Conservation (phyloP, 2,113 vertebrate species). For the Toxotes chatareus region DNA sequence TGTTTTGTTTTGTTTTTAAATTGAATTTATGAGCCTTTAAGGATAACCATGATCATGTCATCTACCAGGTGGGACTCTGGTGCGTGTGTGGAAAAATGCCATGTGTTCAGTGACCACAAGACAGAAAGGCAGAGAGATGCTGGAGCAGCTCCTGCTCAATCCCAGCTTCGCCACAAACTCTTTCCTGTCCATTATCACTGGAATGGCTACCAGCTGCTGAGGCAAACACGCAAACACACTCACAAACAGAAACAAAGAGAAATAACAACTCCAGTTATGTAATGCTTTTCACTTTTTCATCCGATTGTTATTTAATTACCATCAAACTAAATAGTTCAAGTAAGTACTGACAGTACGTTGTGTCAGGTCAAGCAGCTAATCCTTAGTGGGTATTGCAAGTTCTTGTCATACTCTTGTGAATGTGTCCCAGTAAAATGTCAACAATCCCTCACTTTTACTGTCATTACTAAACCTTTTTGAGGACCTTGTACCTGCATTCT, state of each 20-base stretch:
- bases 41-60: background rate
- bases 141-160: conserved; percentile 72
- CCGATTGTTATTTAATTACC: background rate
- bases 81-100: conserved; percentile 64
- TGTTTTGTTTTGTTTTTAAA: background rate
- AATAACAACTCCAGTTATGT: background rate
- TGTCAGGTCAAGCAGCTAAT: background rate
- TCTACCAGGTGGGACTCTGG: conserved; percentile 58
- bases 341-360: background rate
- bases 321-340: background rate
- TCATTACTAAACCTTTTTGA: background rate
- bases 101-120: conserved; percentile 78
- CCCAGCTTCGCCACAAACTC: conserved; percentile 50
- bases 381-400: background rate
- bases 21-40: background rate
- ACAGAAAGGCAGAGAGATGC: conserved; percentile 71
- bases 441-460: background rate
- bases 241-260: background rate
- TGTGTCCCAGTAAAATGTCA: background rate
- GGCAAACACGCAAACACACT: background rate
- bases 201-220: conserved; percentile 72
- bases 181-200: conserved; percentile 67
- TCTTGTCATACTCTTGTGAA: background rate
- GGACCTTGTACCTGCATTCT: background rate
- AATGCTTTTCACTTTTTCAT: no score